Evolutionary conservation across 2,888 invertebrate genomes (phyloP).

Genomic region (Tetranychus piercei): DNA sequence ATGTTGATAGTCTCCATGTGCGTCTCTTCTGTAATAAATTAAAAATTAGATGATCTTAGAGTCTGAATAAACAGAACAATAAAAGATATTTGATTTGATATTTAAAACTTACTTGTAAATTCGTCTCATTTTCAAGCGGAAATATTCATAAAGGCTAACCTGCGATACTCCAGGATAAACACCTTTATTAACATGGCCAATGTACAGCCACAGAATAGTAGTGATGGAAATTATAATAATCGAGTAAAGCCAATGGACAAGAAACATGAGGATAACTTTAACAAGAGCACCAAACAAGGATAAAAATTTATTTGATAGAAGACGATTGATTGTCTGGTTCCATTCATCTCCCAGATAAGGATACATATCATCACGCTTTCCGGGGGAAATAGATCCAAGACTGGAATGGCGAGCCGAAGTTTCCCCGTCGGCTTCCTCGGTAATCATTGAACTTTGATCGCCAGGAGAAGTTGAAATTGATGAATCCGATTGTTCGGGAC

Average conservation of each 20-base stretch:
- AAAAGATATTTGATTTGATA: too few species aligned
- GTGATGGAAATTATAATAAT: constrained; percentile 59
- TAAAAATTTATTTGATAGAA: background rate
- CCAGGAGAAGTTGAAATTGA: constrained; percentile 32
- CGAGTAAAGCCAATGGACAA: constrained; percentile 84
- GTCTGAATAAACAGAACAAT: too few species aligned
- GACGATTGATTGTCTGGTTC: background rate
- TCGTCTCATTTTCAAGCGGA: constrained; percentile 8
- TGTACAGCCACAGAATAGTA: constrained; percentile 75
- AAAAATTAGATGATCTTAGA: background rate
- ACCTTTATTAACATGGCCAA: constrained; percentile 83
- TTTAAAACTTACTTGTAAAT: constrained; percentile 19
- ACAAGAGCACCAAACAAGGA: constrained; percentile 36
- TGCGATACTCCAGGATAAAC: constrained; percentile 61
- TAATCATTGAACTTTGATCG: constrained; percentile 29
- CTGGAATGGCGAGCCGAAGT: background rate
- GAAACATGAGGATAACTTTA: constrained; percentile 71
- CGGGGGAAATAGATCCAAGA: background rate
- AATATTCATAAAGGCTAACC: constrained; percentile 15
- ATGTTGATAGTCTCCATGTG: constrained; percentile 45
- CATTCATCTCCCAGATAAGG: background rate
- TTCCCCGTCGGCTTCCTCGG: background rate
- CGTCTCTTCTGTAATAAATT: constrained; percentile 19
- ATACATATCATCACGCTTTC: background rate
- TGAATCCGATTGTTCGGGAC: constrained; percentile 10